These are phyloP conservation scores for Falco biarmicus DNA, from an alignment of 2,797 vertebrate genomes.

Conservation along the genomic window DNA sequence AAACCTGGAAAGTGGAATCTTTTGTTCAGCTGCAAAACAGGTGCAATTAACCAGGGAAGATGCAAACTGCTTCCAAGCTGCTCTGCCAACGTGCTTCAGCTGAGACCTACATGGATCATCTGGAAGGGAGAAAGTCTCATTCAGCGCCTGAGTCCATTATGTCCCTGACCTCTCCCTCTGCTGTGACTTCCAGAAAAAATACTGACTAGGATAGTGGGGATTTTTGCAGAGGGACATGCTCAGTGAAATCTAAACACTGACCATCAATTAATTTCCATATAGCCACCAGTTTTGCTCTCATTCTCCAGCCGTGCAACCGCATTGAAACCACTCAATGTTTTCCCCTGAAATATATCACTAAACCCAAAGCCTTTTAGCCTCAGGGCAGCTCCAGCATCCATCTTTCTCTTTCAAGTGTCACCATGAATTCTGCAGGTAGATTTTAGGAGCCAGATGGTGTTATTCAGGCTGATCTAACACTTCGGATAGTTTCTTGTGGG, in stretches of 20 bases:
- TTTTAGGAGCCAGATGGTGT: neutral
- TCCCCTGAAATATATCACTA: neutral
- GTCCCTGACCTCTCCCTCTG: neutral
- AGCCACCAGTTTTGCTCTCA: neutral
- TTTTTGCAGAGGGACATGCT: neutral
- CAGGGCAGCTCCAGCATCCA: neutral
- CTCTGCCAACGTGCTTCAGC: neutral
- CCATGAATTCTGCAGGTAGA: neutral
- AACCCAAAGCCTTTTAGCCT: neutral
- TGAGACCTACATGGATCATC: neutral
- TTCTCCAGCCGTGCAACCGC: neutral
- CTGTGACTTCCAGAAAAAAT: neutral
- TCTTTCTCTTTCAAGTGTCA: neutral
- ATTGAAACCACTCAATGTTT: neutral
- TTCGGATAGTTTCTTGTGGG: neutral
- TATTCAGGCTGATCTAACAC: neutral
- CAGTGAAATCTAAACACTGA: neutral
- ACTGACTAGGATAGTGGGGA: neutral
- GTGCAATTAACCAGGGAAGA: neutral
- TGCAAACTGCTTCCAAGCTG: neutral
- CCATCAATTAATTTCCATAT: neutral
- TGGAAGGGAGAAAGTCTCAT: neutral
- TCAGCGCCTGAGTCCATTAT: neutral
- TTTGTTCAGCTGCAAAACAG: constrained; percentile 23
- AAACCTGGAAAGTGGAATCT: neutral